Conservation (phyloP, 2,888 invertebrate species). For the Dromius quadrimaculatus region DNA sequence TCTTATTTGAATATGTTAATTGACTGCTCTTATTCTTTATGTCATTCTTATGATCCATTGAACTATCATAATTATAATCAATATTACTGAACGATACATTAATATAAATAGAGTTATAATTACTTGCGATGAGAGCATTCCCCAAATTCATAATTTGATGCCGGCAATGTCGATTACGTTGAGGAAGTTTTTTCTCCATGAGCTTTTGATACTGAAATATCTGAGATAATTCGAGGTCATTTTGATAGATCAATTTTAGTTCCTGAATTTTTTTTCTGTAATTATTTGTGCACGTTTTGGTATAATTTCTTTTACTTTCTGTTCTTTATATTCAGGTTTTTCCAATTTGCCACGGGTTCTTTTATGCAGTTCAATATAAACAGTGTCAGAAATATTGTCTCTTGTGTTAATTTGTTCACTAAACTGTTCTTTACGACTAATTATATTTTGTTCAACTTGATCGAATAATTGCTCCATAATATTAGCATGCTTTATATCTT, state of each 20-base stretch:
- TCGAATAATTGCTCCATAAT: background rate
- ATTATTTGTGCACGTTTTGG: background rate
- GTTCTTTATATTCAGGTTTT: conserved; percentile 1
- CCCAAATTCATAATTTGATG: conserved; percentile 2
- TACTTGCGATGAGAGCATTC: background rate
- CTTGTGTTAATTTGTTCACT: background rate
- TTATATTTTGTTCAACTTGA: conserved; percentile 1
- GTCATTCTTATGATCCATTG: too few relatives aligned
- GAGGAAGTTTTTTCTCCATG: background rate
- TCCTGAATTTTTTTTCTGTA: too few relatives aligned
- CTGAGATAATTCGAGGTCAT: background rate
- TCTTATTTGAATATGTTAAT: too few relatives aligned
- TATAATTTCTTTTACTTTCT: background rate
- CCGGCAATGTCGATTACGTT: background rate
- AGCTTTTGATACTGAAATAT: conserved; percentile 1
- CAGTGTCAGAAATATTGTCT: background rate
- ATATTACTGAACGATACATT: background rate
- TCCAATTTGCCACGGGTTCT: background rate
- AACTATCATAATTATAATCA: background rate
- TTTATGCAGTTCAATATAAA: conserved; percentile 6
- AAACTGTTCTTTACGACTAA: background rate
- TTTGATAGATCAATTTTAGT: background rate
- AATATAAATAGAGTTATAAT: conserved; percentile 2
- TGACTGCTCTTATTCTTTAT: too few relatives aligned
- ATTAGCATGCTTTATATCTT: background rate